Evolutionary conservation across 2,113 vertebrate species (phyloP).

Genomic region (Chaetops frenatus): DNA sequence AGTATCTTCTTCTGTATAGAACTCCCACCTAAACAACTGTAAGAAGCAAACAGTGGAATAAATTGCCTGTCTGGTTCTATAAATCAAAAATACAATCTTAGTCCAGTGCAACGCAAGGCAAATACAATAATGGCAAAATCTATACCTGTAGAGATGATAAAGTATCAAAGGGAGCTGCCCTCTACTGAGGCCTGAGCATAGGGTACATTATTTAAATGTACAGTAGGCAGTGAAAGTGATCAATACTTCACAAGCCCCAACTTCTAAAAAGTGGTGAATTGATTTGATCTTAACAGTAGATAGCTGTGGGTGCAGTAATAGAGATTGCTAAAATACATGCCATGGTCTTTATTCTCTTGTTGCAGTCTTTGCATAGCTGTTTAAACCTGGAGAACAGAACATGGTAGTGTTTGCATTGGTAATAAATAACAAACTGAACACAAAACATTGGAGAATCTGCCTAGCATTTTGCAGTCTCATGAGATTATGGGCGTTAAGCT

Average conservation of each 20-base stretch:
- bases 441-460: background rate
- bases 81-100: conserved; percentile 66
- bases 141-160: conserved; percentile 62
- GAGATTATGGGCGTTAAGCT: background rate
- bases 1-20: conserved; percentile 38
- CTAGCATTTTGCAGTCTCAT: background rate
- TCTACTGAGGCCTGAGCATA: background rate
- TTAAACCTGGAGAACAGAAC: background rate
- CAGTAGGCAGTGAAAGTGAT: conserved; percentile 27
- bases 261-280: background rate
- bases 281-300: background rate
- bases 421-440: background rate
- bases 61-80: conserved; percentile 63
- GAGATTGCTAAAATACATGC: background rate
- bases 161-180: conserved; percentile 25
- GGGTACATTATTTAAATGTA: conserved; percentile 62
- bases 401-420: background rate
- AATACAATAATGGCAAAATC: conserved; percentile 71
- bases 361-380: background rate
- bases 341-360: background rate
- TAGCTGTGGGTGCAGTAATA: background rate
- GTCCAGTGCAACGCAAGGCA: conserved; percentile 49
- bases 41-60: conserved; percentile 66
- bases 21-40: conserved; percentile 47
- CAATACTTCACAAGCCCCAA: conserved; percentile 14